Percentiles rank a stretch among this genome's conserved stretches.
These are phyloP conservation scores for Notechis scutatus DNA, from an alignment of 2,113 vertebrate genomes.

Conservation along the genomic window DNA sequence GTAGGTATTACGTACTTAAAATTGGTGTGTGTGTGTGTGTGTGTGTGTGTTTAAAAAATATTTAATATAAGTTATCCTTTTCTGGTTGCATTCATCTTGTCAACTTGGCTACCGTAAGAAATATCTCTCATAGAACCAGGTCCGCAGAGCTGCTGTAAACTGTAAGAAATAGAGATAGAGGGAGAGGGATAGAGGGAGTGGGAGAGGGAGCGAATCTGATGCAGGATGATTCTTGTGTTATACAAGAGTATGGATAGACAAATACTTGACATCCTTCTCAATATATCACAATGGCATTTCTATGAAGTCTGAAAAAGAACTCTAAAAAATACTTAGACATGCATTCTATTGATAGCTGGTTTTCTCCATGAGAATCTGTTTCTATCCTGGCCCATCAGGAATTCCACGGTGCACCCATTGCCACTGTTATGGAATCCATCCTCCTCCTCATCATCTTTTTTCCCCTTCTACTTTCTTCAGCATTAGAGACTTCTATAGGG, in stretches of 20 bases:
- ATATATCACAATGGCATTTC: background rate
- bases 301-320: background rate
- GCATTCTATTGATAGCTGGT: background rate
- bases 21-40: background rate
- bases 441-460: rapidly evolving
- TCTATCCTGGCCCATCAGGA: background rate
- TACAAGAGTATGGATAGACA: background rate
- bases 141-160: background rate
- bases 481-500: background rate
- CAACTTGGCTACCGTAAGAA: background rate
- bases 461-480: background rate
- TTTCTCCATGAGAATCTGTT: background rate
- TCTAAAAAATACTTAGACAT: background rate
- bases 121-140: background rate
- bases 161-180: background rate
- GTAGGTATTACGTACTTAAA: background rate
- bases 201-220: background rate
- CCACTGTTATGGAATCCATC: background rate
- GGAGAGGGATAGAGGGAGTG: background rate
- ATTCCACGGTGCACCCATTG: background rate
- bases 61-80: background rate
- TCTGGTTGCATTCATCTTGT: background rate
- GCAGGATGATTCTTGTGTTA: background rate
- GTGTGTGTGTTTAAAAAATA: background rate
- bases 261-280: background rate